A percentile compares a stretch with the other conserved stretches of the same genome.
Evolutionary conservation across 2,797 vertebrate species (phyloP).

Genomic region (Pseudochirops cupreus): DNA sequence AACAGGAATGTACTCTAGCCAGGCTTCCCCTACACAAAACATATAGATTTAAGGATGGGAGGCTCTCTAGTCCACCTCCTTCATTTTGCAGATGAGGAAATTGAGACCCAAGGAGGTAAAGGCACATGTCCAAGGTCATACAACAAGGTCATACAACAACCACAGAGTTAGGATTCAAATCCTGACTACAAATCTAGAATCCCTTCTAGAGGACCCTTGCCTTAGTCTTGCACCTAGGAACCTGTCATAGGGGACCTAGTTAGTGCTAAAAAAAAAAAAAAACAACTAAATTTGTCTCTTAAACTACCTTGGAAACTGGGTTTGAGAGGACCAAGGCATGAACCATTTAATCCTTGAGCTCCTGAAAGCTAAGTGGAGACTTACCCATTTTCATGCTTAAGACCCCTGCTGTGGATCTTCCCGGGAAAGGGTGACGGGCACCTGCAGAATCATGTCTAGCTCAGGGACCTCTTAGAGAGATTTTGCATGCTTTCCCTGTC

Average conservation of each 20-base stretch:
- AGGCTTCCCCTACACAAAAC: neutral
- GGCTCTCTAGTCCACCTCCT: neutral
- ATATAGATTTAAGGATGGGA: neutral
- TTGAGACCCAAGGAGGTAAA: neutral
- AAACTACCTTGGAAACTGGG: neutral
- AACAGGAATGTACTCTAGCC: neutral
- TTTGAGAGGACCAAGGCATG: slow-evolving; percentile 55
- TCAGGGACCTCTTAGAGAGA: neutral
- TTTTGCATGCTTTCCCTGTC: neutral
- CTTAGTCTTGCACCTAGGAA: neutral
- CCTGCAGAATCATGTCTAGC: slow-evolving; percentile 9
- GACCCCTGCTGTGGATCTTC: slow-evolving; percentile 68
- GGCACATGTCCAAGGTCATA: neutral
- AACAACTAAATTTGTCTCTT: slow-evolving; percentile 68
- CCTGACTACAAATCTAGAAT: neutral
- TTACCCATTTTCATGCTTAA: slow-evolving; percentile 62
- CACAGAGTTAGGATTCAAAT: neutral
- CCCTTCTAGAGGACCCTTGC: neutral
- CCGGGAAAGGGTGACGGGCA: slow-evolving; percentile 67
- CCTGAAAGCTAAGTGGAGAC: slow-evolving; percentile 73
- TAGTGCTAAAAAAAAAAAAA: slow-evolving; percentile 42
- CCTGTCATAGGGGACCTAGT: neutral
- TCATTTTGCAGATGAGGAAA: neutral
- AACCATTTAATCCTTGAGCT: slow-evolving; percentile 66
- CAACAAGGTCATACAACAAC: neutral